Evolutionary conservation across 2,888 invertebrate species (phyloP).

Genomic region (Papilio elwesi): DNA sequence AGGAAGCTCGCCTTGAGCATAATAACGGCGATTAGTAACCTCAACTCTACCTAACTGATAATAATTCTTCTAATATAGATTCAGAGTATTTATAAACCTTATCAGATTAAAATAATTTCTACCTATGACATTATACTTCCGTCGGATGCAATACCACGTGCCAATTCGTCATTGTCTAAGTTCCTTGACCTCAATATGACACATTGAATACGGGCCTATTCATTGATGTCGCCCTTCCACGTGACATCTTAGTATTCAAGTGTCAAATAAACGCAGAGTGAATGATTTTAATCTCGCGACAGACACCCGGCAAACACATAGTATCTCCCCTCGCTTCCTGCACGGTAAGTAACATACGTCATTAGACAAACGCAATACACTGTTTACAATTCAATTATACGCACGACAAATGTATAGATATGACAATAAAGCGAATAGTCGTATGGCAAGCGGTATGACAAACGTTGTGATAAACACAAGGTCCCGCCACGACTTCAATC

Average conservation of each 20-base stretch:
- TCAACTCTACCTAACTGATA: background rate
- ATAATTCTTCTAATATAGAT: background rate
- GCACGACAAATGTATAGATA: conserved; percentile 49
- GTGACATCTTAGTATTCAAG: conserved; percentile 61
- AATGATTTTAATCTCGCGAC: conserved; percentile 71
- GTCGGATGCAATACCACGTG: conserved; percentile 5
- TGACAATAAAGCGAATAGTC: conserved; percentile 62
- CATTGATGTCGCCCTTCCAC: conserved; percentile 39
- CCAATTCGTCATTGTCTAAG: conserved; percentile 7
- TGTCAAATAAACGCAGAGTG: conserved; percentile 63
- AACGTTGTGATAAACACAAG: conserved; percentile 45
- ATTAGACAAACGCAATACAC: conserved; percentile 61
- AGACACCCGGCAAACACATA: conserved; percentile 64
- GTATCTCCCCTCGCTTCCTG: conserved; percentile 79
- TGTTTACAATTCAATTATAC: conserved; percentile 46
- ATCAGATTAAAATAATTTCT: background rate
- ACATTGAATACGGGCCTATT: conserved; percentile 19
- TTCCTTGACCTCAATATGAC: conserved; percentile 14
- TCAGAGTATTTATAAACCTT: background rate
- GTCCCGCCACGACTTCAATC: conserved; percentile 65
- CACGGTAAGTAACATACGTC: conserved; percentile 72
- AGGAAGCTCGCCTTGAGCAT: conserved; percentile 11
- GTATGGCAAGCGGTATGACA: conserved; percentile 50
- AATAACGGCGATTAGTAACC: conserved; percentile 25
- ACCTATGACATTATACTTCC: conserved; percentile 1